These are phyloP conservation scores for Folsomia manolachei DNA, from an alignment of 2,888 invertebrate species.

Conservation along the genomic window DNA sequence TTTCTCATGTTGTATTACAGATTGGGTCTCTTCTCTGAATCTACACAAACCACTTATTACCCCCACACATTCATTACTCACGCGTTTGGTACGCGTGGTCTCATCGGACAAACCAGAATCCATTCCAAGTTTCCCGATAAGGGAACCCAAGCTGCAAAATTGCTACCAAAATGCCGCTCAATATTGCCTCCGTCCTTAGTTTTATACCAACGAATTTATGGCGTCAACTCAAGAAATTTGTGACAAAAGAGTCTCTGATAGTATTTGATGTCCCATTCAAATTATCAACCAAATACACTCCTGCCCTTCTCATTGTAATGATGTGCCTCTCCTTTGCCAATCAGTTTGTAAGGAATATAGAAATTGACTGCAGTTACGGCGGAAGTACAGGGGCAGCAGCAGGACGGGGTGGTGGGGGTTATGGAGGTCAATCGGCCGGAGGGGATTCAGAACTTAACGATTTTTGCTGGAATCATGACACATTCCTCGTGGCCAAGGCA, in stretches of 20 bases:
- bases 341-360: conserved; percentile 31
- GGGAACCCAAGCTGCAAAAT: neutral
- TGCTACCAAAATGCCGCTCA: conserved; percentile 16
- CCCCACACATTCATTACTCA: neutral
- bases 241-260: conserved; percentile 18
- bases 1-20: neutral
- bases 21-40: neutral
- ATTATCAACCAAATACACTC: conserved; percentile 33
- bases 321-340: conserved; percentile 30
- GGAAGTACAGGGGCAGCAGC: neutral
- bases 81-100: neutral
- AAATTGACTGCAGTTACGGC: conserved; percentile 25
- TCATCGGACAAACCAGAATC: neutral
- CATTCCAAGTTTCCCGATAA: neutral
- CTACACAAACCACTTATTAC: neutral
- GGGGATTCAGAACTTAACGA: conserved; percentile 26
- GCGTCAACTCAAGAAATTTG: conserved; percentile 28
- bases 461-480: conserved; percentile 33
- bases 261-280: conserved; percentile 29
- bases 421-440: neutral
- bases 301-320: conserved; percentile 30
- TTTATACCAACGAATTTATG: conserved; percentile 32
- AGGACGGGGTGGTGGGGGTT: neutral
- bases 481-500: conserved; percentile 30
- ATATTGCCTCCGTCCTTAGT: conserved; percentile 14